Percentiles rank a stretch among this genome's conserved stretches.
phyloP scores from a whole-genome alignment of 2,888 invertebrate species.

The Nomada hirtipes region DNA sequence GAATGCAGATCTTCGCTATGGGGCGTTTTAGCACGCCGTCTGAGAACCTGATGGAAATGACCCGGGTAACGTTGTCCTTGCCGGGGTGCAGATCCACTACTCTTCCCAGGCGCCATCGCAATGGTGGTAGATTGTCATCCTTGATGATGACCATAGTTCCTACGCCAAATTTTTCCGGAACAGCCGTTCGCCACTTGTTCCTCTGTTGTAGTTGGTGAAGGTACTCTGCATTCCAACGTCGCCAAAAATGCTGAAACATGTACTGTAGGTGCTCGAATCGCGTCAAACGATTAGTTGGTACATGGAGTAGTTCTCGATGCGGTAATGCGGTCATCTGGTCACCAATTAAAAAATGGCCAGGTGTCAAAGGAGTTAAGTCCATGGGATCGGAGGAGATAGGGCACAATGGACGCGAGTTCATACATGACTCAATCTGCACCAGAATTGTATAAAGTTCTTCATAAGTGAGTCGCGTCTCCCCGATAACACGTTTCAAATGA shows the following conservation, averaged over 20 bases:
- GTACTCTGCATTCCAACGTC: not conserved
- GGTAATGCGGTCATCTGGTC: not conserved
- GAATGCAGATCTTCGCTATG: not conserved
- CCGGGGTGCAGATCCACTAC: not conserved
- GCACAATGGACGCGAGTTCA: too few relatives aligned
- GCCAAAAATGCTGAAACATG: not conserved
- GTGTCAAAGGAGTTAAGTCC: slow-evolving; percentile 62
- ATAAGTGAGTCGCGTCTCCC: slow-evolving; percentile 58
- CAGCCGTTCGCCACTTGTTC: not conserved
- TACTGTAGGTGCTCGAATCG: not conserved
- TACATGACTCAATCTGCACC: not conserved
- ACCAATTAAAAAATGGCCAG: slow-evolving; percentile 63
- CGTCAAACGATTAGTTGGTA: not conserved
- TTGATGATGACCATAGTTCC: not conserved
- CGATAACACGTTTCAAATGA: slow-evolving; percentile 67
- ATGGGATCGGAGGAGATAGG: slow-evolving; percentile 56
- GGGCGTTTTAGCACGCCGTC: not conserved
- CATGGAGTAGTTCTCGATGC: not conserved
- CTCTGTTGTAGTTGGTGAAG: not conserved
- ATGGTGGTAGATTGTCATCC: not conserved
- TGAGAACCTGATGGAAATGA: not conserved
- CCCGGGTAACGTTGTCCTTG: not conserved
- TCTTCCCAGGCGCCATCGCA: not conserved
- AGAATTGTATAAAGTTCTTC: not conserved
- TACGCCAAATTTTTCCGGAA: too few relatives aligned